These are phyloP conservation scores for Hydrophis major DNA, from an alignment of 2,797 vertebrate genomes.

Conservation along the genomic window DNA sequence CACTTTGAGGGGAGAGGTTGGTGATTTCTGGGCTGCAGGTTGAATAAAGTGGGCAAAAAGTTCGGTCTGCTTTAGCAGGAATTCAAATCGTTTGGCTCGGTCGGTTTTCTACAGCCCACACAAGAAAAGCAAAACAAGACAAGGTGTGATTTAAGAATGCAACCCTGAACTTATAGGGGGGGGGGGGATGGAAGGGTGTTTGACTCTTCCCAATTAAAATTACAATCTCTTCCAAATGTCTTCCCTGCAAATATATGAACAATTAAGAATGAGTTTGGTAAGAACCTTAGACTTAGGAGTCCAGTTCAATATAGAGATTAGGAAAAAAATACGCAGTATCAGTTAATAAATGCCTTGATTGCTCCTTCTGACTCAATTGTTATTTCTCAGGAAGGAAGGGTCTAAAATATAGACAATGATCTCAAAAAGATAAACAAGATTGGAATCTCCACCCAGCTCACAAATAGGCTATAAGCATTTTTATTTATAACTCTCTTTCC, in stretches of 20 bases:
- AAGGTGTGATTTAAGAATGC: background rate
- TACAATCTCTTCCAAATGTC: background rate
- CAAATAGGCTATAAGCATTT: background rate
- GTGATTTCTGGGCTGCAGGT: constrained; percentile 84
- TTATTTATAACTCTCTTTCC: background rate
- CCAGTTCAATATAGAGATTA: background rate
- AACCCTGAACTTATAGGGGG: background rate
- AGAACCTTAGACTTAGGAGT: background rate
- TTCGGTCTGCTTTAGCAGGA: constrained; percentile 87
- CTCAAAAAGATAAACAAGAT: background rate
- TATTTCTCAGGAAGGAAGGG: background rate
- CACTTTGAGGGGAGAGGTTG: constrained; percentile 82
- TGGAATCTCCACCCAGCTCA: background rate
- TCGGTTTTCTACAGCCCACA: constrained; percentile 80
- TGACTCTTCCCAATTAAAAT: background rate
- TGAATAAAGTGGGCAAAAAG: constrained; percentile 89
- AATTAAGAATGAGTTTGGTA: background rate
- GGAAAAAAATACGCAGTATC: background rate
- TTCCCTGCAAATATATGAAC: background rate
- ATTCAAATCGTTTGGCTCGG: constrained; percentile 85
- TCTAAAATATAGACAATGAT: background rate
- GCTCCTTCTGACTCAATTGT: background rate
- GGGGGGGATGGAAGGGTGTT: too few relatives aligned
- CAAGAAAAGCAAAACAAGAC: constrained; percentile 31
- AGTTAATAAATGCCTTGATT: background rate